Base-by-base conservation (phyloP, 1,140 invertebrate species). In the Achroia grisella region DNA sequence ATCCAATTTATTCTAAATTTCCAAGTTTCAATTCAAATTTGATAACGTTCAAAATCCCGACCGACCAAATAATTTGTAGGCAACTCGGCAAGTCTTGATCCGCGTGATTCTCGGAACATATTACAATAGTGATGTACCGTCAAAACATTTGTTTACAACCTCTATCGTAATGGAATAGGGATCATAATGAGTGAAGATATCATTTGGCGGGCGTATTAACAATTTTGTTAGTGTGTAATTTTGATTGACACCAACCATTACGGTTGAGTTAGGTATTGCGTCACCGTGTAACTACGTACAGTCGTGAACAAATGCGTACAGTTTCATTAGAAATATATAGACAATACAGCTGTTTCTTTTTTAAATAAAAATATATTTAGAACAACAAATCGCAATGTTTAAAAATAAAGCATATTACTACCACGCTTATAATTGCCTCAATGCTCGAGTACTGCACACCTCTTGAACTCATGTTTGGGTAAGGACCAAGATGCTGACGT, bases 221-320 rank as follows among this genome's bases (percentile, higher is more conserved):
- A 71, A 77, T 63, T 77, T 78, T 76, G 77, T 77, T 68, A 62
- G 54, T 58, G 49, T 78, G 69, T 82, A 80, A 84, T 82, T 84
- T 84, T 84, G 80, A 84, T 84, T 84, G 80, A 84, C 80, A 84
- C 71, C 74, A 59, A 70, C 80, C 77, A 84, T 84, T 84, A 84
- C 75, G 68, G 71, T 59, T 61, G 67, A 67, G 70, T 71, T 71
- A 67, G 65, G 62, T 63, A 71, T 84, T 84, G 71, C 77, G 80
- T 81, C 80, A 84, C 73, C 61, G 58, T 47, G 44, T 69, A 74
- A 68, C 63, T 67, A 79, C 68, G 67, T 64, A 67, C 61, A 60
- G 61, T 61, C 51, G 53, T 64, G 39, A n/a, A 36, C 39, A 14
- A 34, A 47, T 37, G 15, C 2, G 17, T 10, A 37, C 14, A 37